Base-by-base conservation (phyloP, 37 sponge, comb jelly and placozoan species). In the Eunapius fragilis region DNA sequence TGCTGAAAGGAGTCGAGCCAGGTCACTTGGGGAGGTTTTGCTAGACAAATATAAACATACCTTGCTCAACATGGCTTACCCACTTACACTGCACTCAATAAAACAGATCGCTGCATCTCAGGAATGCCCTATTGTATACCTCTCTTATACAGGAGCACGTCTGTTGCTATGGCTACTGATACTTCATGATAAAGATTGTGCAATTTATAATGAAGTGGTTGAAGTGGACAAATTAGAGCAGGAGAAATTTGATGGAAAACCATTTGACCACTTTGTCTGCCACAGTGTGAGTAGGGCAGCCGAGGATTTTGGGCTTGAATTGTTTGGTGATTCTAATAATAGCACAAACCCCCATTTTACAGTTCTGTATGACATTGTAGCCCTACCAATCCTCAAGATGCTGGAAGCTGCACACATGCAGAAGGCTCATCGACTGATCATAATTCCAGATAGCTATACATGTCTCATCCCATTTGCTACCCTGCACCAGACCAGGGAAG, bases 1-100 rank as follows among this genome's bases (percentile, higher is more conserved):
- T 35, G 94, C 91, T 36, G 94, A 93, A 45, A 82, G 76, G 38
- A 80, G 80, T 71, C 37, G 94, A 71, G 88, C 91, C 24, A 68
- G 94, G 24, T 90, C 91, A 33, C 82, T 93, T 49, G 94, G 94
- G 2, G 94, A 93, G 68, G 69, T 93, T 3, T 25, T 93, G 76
- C 80, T 89, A 49, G 75, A 84, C 48, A 84, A 75, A 48, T 89
- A 75, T 30, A 27, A 26, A 50, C 17, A 11, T 58, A 17, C 7
- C 1, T 24, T 2, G 5, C 36, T 12, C 24, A 32, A 34, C 0
- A 68, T 92, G 2, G 71, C 45, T 27, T n/a, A 79, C 67, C 93
- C 93, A 25, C 83, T 89, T 22, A 31, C 33, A 30, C 37, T 86
- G 47, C 67, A 78, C 12, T 28, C 31, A 22, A 80, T 93, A 13